Evolutionary conservation across 2,797 vertebrate species (phyloP), one percentile per base, ranked within the genome.

Genomic region (Chanos chanos): DNA sequence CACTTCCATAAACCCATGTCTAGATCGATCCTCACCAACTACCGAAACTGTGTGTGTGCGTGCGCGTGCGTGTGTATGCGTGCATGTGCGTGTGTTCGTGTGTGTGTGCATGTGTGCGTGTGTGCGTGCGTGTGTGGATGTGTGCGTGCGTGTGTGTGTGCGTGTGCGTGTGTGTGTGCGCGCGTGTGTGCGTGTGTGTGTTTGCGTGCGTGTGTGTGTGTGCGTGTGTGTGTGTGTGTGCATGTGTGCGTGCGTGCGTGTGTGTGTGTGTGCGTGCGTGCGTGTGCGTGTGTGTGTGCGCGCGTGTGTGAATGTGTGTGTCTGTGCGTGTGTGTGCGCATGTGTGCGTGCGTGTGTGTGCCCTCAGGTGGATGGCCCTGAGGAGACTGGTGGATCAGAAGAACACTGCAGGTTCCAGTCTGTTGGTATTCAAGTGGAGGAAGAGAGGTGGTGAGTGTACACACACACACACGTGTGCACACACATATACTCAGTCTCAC

Each of bases 371-470:
- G 96, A 98, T 64, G 91, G 94, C 57, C 93, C 93, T 48, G 94
- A 95, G 50, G 93, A 97, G 62, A 49, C 84, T 44, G 80, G 79
- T 2, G 91, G 90, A 70, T 55, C 79, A 34, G 90, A 91, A 19
- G 91, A 94, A 71, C 90, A 87, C 30, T 92, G 92, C 77, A 95
- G 94, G 80, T 99, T 97, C 86, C 94, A 95, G 68, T 99, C 96
- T 47, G 85, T 99, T 70, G 96, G 96, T 69, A 91, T 98, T 40
- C 96, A 99, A 87, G 96, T 98, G 61, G 95, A 98, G 77, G 93
- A 97, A 30, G 92, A 97, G 69, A 92, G 91, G 76, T 92, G 93
- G 95, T 97, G 61, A 93, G 91, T 79, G 28, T n/a, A 41, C 58
- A 18, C 31, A 62, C 45, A 50, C 45, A 21, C 34, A 45, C 43